phyloP scores from a whole-genome alignment of 2,797 vertebrate species.

The Molossus alvarezi region DNA sequence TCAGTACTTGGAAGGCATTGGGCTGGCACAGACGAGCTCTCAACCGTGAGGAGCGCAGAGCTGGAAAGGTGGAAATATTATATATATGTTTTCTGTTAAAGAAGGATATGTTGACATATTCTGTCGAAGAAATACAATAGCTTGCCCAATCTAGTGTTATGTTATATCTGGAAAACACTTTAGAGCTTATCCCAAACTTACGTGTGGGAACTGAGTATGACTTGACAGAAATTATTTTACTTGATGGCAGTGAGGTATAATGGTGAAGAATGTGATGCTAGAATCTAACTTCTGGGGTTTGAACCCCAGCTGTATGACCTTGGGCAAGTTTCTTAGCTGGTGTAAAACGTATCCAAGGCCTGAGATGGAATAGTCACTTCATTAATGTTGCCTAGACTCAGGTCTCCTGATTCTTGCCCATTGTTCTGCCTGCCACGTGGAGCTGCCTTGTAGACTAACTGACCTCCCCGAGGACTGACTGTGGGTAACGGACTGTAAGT shows the following conservation, averaged over 20 bases:
- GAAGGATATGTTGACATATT: not conserved
- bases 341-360: not conserved
- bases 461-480: not conserved
- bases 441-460: not conserved
- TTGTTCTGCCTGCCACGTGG: not conserved
- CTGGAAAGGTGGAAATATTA: not conserved
- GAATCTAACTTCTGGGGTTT: not conserved
- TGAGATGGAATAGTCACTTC: not conserved
- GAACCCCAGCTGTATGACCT: not conserved
- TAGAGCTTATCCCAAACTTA: constrained; percentile 28
- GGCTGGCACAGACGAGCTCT: not conserved
- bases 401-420: not conserved
- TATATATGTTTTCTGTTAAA: not conserved
- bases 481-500: not conserved
- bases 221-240: not conserved
- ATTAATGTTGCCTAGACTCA: not conserved
- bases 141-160: not conserved
- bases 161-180: not conserved
- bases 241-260: not conserved
- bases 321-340: not conserved
- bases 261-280: not conserved
- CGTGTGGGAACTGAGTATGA: not conserved
- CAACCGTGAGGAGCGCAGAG: not conserved
- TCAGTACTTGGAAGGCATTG: not conserved
- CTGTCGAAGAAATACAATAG: constrained; percentile 38